Percentiles rank a stretch among this genome's conserved stretches.
Evolutionary conservation across 2,888 invertebrate species (phyloP).

Genomic region (Apotomis betuletana): DNA sequence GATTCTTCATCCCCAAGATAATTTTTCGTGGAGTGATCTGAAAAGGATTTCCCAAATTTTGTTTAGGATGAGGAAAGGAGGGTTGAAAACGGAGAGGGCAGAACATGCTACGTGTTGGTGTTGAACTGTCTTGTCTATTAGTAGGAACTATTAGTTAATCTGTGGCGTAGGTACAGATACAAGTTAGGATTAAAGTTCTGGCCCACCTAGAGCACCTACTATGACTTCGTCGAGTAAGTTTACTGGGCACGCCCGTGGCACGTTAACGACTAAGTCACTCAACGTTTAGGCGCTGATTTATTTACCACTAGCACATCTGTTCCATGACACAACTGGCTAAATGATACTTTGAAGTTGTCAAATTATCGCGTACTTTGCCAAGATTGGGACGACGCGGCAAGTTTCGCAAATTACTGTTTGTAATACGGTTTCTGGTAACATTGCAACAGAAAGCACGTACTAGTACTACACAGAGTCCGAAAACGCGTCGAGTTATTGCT

Average conservation of each 20-base stretch:
- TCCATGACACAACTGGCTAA: constrained; percentile 67
- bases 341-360: constrained; percentile 78
- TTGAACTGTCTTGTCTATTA: no score
- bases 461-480: constrained; percentile 1
- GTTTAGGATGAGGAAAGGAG: no score
- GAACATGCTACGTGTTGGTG: no score
- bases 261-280: constrained; percentile 72
- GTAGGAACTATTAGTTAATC: no score
- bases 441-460: constrained; percentile 26
- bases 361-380: constrained; percentile 69
- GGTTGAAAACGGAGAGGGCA: no score
- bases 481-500: constrained; percentile 1
- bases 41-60: no score
- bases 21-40: no score
- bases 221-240: constrained; percentile 52
- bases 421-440: constrained; percentile 42
- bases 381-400: constrained; percentile 55
- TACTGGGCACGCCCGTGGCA: constrained; percentile 53
- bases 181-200: constrained; percentile 3
- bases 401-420: constrained; percentile 52
- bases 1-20: no score
- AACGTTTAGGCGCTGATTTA: constrained; percentile 69
- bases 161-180: not conserved
- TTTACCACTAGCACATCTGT: constrained; percentile 75
- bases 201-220: constrained; percentile 14